A percentile compares a stretch with the other conserved stretches of the same genome.
phyloP scores from a whole-genome alignment of 1,140 invertebrate genomes.

The Lamellibrachia luymesi region DNA sequence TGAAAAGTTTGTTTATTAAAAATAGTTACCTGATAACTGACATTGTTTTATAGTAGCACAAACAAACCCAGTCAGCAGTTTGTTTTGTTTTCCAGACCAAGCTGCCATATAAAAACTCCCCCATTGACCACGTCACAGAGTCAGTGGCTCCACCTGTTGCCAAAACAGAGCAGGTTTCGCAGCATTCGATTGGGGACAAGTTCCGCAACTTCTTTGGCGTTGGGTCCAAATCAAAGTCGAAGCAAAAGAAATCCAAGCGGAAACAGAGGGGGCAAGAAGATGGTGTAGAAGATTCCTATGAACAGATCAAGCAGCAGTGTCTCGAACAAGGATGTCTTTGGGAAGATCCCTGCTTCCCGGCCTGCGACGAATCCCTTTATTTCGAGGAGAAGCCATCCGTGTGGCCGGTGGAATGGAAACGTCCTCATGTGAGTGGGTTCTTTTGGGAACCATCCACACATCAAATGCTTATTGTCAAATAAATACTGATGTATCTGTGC shows the following conservation, averaged over 20 bases:
- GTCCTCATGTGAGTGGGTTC: conserved; percentile 40
- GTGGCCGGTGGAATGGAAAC: conserved; percentile 48
- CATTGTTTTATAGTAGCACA: too few relatives aligned
- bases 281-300: conserved; percentile 24
- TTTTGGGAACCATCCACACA: not conserved
- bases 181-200: conserved; percentile 7
- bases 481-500: not conserved
- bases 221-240: not conserved
- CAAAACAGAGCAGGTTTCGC: conserved; percentile 4
- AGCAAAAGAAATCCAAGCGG: not conserved
- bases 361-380: conserved; percentile 45
- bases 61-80: not conserved
- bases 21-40: too few relatives aligned
- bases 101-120: not conserved
- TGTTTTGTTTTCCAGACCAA: not conserved
- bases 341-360: conserved; percentile 53
- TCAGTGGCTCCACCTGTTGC: not conserved
- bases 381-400: conserved; percentile 35
- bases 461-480: not conserved
- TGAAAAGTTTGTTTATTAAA: too few relatives aligned
- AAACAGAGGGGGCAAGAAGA: conserved; percentile 28
- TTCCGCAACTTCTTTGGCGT: not conserved
- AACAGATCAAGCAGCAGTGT: conserved; percentile 44
- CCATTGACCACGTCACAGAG: not conserved
- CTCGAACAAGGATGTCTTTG: conserved; percentile 45